phyloP scores from a whole-genome alignment of 2,888 invertebrate species.

The Synergus japonicus region DNA sequence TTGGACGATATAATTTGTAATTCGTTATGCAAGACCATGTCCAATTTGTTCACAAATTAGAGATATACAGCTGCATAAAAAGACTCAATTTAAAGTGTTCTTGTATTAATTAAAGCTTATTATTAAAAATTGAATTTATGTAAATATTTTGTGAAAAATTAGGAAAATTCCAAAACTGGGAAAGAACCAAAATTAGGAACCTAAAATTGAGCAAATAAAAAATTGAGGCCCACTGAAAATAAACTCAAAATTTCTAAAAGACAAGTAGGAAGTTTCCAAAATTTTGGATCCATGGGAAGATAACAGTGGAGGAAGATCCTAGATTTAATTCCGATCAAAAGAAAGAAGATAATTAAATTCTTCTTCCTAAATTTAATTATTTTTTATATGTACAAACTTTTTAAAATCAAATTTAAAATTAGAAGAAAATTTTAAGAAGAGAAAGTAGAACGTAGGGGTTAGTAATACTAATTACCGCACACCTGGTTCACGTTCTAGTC shows the following conservation, averaged over 20 bases:
- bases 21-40: neutral
- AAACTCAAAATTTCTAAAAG: no score
- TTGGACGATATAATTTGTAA: constrained; percentile 43
- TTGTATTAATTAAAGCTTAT: neutral
- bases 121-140: neutral
- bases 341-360: no score
- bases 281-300: no score
- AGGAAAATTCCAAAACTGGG: no score
- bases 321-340: no score
- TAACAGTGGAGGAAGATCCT: no score
- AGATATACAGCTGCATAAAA: neutral
- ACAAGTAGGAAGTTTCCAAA: no score
- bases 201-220: no score
- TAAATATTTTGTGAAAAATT: no score
- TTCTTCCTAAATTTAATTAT: no score
- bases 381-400: neutral
- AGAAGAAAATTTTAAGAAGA: constrained; percentile 22
- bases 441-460: constrained; percentile 39
- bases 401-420: neutral
- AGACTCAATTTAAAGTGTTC: neutral
- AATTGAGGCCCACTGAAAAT: no score
- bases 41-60: constrained; percentile 44
- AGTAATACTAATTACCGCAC: constrained; percentile 45
- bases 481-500: constrained; percentile 50
- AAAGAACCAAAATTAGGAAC: no score